Evolutionary conservation across 2,888 invertebrate species (phyloP), one percentile per base, ranked within the genome.

Genomic region (Eupithecia dodoneata): DNA sequence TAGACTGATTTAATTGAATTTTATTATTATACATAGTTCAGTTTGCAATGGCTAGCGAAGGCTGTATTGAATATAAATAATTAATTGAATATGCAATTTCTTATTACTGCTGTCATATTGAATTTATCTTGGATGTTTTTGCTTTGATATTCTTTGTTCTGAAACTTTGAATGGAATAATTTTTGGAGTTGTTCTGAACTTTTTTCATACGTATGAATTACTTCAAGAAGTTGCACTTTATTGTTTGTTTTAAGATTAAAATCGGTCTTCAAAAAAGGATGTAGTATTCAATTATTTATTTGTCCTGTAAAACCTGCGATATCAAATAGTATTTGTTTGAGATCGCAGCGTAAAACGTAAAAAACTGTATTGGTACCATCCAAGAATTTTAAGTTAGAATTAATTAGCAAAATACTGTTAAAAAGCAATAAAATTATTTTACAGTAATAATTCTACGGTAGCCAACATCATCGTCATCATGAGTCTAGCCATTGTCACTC

Each of bases 1-100:
- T 91, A 93, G 93, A 93, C 93, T 92, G 93, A 92, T 91, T 91
- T 90, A 80, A 86, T 89, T 84, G 86, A 88, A 87, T 88, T 83
- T 84, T 84, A 84, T 85, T 84, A 81, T 83, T 82, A 63, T 18
- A 2, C 30, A 63, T 4, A 30, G 18, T 63, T 63, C 12, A 10
- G 63, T 30, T 63, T 41, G 30, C 52, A 9, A 49, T 65, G 65
- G 65, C 41, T 30, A 41, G 65, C 41, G 65, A 41, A 42, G 66
- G 66, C 15, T 66, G 42, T 66, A 12, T 63, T 63, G 66, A 66
- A 66, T 65, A 42, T 65, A 41, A 65, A 41, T 66, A 15, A 66
- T 66, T 15, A 41, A 30, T 63, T 18, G 30, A 41, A 42, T 41
- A 15, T 66, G 66, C 65, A 65, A 41, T 65, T 65, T 65, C 65